phyloP scores from a whole-genome alignment of 2,888 invertebrate genomes.

The Agrilus biguttatus region DNA sequence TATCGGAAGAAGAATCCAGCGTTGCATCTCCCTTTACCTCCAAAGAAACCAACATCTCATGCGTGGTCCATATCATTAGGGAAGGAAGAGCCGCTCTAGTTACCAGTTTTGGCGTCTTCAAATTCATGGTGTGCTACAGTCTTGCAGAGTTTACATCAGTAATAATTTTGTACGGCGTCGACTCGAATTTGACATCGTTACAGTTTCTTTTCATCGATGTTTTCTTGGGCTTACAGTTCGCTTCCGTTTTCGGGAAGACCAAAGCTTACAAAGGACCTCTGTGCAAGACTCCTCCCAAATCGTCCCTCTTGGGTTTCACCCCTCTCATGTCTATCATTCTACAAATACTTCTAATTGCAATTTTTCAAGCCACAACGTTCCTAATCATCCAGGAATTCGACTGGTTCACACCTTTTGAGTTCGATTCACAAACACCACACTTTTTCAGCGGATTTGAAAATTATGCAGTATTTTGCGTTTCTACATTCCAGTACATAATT shows the following conservation, averaged over 20 bases:
- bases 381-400: slow-evolving; percentile 34
- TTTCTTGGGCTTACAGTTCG: slow-evolving; percentile 44
- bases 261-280: slow-evolving; percentile 33
- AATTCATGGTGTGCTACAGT: slow-evolving; percentile 95
- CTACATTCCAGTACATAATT: slow-evolving; percentile 51
- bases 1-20: slow-evolving; percentile 84
- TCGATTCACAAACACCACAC: slow-evolving; percentile 16
- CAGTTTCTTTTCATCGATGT: slow-evolving; percentile 56
- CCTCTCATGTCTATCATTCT: slow-evolving; percentile 38
- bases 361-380: slow-evolving; percentile 35
- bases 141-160: slow-evolving; percentile 84
- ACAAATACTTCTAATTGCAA: slow-evolving; percentile 35
- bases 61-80: slow-evolving; percentile 64
- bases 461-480: slow-evolving; percentile 45
- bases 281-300: slow-evolving; percentile 38
- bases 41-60: slow-evolving; percentile 67
- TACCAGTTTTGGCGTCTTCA: slow-evolving; percentile 96
- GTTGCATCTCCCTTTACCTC: slow-evolving; percentile 93
- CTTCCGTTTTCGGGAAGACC: slow-evolving; percentile 50
- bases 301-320: slow-evolving; percentile 35
- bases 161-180: slow-evolving; percentile 66
- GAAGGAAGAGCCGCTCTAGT: slow-evolving; percentile 88
- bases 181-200: slow-evolving; percentile 43
- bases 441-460: slow-evolving; percentile 42
- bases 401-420: slow-evolving; percentile 40